Evolutionary conservation across 1,140 invertebrate genomes (phyloP), one percentile per base, ranked within the genome.

Genomic region (Aphidius ervi): DNA sequence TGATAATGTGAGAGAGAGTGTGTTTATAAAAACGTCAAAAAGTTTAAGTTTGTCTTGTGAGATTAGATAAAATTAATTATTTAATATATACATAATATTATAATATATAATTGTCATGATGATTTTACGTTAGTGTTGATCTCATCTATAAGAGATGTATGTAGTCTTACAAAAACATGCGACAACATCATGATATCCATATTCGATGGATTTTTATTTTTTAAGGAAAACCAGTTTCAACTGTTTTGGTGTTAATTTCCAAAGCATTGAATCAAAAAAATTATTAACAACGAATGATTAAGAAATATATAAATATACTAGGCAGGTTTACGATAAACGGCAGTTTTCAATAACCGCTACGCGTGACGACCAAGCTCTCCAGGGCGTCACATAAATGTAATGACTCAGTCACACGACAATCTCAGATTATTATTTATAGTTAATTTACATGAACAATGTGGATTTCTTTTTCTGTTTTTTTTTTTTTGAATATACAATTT

Each of bases 301-400:
- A 61, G 9, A 46, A 55, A 48, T 20, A 48, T 20, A 16, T n/a
- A 23, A 16, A 16, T 16, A 16, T 16, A 16, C 16, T 20, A 39
- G 52, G 31, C 23, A 37, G 9, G 50, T 39, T 10, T n/a, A 56
- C 9, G n/a, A 61, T 61, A 61, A 61, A 56, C 53, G 55, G 60
- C 54, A 54, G 48, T 55, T 56, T 61, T 62, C 56, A 56, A 62
- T 57, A 57, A 62, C 47, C 55, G 55, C 55, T 62, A 61, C 42
- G 46, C 49, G 58, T 59, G 49, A 43, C 23, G 59, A 54, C 20
- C 39, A 42, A 42, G 45, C 45, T 61, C 45, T 61, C 52, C 54
- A 37, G 47, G 55, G 60, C 60, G 42, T 57, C 55, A 54, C 52
- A 47, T 62, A 39, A 49, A 41, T n/a, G 43, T 49, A 56, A 49